A percentile compares a stretch with the other conserved stretches of the same genome.
Evolutionary conservation across 2,888 invertebrate species (phyloP).

Genomic region (Agonopterix arenella): DNA sequence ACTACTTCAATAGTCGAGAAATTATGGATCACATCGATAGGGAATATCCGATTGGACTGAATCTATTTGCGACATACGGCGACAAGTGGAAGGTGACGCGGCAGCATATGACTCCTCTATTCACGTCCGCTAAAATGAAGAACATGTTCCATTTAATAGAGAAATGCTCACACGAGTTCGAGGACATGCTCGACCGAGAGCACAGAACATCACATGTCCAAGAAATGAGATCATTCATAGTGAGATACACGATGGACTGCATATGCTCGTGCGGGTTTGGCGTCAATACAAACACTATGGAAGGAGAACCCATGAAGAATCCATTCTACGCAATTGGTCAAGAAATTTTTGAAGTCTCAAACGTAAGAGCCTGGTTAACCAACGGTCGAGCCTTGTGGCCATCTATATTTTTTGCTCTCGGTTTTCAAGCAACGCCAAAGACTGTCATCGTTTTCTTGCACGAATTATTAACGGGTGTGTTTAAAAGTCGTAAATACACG

Average conservation of each 20-base stretch:
- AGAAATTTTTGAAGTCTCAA: conserved; percentile 18
- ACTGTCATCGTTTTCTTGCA: conserved; percentile 23
- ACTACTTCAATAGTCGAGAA: conserved; percentile 27
- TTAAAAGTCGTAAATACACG: conserved; percentile 13
- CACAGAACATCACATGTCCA: conserved; percentile 8
- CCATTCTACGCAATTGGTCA: conserved; percentile 26
- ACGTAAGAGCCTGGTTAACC: conserved; percentile 15
- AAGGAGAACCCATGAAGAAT: conserved; percentile 18
- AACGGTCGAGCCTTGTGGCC: conserved; percentile 30
- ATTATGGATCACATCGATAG: conserved; percentile 28
- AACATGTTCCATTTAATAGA: conserved; percentile 27
- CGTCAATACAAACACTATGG: conserved; percentile 28
- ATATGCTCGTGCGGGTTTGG: conserved; percentile 34
- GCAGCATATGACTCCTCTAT: conserved; percentile 48
- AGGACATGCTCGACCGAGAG: conserved; percentile 31
- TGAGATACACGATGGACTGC: conserved; percentile 42
- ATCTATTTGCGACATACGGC: conserved; percentile 39
- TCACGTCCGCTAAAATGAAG: conserved; percentile 32
- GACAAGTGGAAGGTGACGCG: conserved; percentile 50
- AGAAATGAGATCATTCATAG: conserved; percentile 30
- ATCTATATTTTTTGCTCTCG: conserved; percentile 26
- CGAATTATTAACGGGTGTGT: conserved; percentile 11
- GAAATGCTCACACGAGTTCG: conserved; percentile 30
- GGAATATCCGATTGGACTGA: conserved; percentile 30
- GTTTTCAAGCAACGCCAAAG: conserved; percentile 19